Base-by-base conservation (phyloP, 1,140 invertebrate species). In the Trichogramma pretiosum region DNA sequence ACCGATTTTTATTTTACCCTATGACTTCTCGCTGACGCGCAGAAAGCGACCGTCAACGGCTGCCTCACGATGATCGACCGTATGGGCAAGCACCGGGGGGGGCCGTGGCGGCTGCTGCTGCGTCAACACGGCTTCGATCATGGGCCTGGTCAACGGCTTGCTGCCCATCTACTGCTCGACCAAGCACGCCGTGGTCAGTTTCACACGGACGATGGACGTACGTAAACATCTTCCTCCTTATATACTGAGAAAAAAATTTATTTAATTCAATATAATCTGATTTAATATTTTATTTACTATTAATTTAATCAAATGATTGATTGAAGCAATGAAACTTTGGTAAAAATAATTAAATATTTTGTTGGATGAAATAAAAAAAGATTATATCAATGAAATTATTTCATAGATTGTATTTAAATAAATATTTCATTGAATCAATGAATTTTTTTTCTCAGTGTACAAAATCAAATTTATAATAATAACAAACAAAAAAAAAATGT, bases 111-210 rank as follows among this genome's bases (percentile, higher is more conserved):
- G 19, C 61, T 69, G 1, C 57, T 74, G n/a, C n/a, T n/a, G n/a
- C 7, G 65, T 70, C 8, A 74, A 73, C 52, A 65, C 66, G 11
- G 64, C 66, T 7, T 73, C 72, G 10, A 60, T 69, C 49, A 17
- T 63, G 49, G 74, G 73, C 66, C 50, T 72, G 59, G 40, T 55
- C 0, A 30, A 30, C n/a, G 1, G 28, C 3, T 0, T 3, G 1
- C n/a, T 74, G 18, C 81, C 82, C 0, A 64, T 79, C 5, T 84
- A 84, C 53, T 62, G 72, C 8, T 79, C 76, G 0, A 81, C 79
- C 2, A 82, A 83, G 53, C 75, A 78, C 53, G 81, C 76, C 2
- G 70, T 79, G 1, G 48, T 77, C 22, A 74, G 72, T 11, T 62
- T 73, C 33, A 72, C 64, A 7, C 55, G 60, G 21, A 67, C 69